Evolutionary conservation across 2,113 vertebrate genomes (phyloP), one percentile per base, ranked within the genome.

Genomic region (Mirounga angustirostris): DNA sequence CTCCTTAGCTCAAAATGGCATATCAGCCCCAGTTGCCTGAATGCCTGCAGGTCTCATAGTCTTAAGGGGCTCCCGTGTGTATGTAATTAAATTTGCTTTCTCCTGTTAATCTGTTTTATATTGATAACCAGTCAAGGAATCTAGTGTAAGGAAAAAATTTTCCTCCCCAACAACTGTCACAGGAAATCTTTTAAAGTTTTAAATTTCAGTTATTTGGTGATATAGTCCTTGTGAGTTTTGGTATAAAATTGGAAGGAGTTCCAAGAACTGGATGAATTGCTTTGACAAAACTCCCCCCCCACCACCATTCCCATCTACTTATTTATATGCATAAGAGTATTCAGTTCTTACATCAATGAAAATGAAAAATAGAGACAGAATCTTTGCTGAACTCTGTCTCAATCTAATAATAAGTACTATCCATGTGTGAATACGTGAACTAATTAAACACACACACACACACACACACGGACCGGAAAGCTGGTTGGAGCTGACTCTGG

Each of bases 211-310:
- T 63, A 40, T 93, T 52, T 89, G 46, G 19, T 82, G 59, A 82
- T 73, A 43, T 81, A 65, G 9, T 78, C 30, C 56, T 79, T 94
- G 63, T 89, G 63, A 94, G 54, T 95, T 97, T 91, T 86, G 73
- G 24, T 67, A 83, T 95, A 76, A 94, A 71, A 71, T 92, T 78
- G 28, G 54, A 95, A 86, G 22, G 36, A 73, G 21, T 74, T 58
- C 40, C 78, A 89, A 74, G 26, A 89, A 50, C 56, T 93, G 83
- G 82, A 46, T 81, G 63, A 85, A 71, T 52, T 36, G 11, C 40
- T 93, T 7, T 90, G 71, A 91, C 30, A 19, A 80, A 52, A 8
- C 46, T 58, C 30, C 26, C 28, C 12, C 0, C 22, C 46, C 36
- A 36, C 36, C 36, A n/a, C 69, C 9, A 46, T 58, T 78, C 5